Evolutionary conservation across 2,797 vertebrate species (phyloP), one percentile per base, ranked within the genome.

Genomic region (Schizopygopsis pylzovi): DNA sequence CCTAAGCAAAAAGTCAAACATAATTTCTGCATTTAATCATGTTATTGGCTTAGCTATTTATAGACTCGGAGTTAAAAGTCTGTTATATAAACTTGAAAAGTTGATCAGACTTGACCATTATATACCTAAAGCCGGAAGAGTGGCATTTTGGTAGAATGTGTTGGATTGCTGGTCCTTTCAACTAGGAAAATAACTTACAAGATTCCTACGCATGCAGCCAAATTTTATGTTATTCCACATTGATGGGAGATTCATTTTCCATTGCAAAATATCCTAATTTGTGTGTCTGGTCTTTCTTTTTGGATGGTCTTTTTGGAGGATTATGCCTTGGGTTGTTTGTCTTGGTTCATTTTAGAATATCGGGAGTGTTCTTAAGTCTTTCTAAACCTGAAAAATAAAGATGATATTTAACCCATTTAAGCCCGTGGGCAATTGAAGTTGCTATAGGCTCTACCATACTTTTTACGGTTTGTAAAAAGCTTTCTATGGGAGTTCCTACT

Each of bases 211-310:
- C 28, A 25, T 59, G 61, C 85, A 79, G 87, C 85, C 89, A 87
- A 68, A 75, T 73, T 54, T 87, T 47, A 79, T 87, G 87, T 87
- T 89, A 79, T 87, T 87, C 76, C 85, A 82, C 33, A 15, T 56
- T 85, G 78, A 90, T 82, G 85, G 77, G 83, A 86, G 81, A 88
- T 90, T 81, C 37, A 83, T 90, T 88, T 90, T 88, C 85, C 86
- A 80, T 84, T 87, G 80, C 71, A 71, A 85, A 88, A 81, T 87
- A 67, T 85, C 81, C 78, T 87, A 83, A 88, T 90, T 88, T 88
- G 87, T 88, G 81, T 85, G 85, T 90, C 85, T 88, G 89, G 41
- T 85, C 85, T 89, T 85, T 84, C 67, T 85, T 83, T 88, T 86
- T 89, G 88, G 86, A 89, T 75, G 67, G 78, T n/a, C 68, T 77